These are phyloP conservation scores for Tupiocoris notatus DNA, from an alignment of 2,888 invertebrate species.

Conservation along the genomic window DNA sequence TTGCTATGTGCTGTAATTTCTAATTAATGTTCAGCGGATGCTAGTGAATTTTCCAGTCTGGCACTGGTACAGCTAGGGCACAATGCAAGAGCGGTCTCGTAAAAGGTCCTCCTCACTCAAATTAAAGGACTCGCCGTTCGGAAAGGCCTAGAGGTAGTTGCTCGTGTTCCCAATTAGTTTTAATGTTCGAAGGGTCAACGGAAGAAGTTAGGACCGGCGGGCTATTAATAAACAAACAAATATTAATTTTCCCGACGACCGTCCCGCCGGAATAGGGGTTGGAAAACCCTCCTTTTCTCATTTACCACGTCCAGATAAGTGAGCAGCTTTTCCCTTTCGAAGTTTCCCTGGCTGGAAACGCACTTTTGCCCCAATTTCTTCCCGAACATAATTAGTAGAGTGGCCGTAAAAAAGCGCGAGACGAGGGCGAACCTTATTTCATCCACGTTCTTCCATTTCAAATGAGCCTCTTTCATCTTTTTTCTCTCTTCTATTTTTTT, in stretches of 20 bases:
- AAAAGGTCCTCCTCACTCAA: background rate
- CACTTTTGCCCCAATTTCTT: background rate
- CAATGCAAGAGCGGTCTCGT: no score
- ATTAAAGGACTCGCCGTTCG: background rate
- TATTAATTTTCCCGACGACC: background rate
- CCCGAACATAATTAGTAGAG: constrained; percentile 4
- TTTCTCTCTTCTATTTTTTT: no score
- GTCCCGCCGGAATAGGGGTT: background rate
- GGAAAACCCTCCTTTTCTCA: background rate
- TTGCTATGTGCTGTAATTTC: no score
- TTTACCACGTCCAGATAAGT: background rate
- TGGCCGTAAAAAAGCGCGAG: constrained; percentile 4
- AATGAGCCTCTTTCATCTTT: background rate
- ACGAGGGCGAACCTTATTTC: background rate
- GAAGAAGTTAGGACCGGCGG: background rate
- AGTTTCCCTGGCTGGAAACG: background rate
- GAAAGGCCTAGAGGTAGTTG: background rate
- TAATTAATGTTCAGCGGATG: no score
- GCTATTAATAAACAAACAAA: background rate
- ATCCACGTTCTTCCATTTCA: background rate
- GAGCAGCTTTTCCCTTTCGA: background rate
- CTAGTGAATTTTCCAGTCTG: no score
- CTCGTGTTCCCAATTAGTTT: background rate
- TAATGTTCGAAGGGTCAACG: background rate
- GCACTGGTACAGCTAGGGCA: no score